Base-by-base conservation (phyloP, 1,140 invertebrate genomes). In the Zaprionus ornatus region DNA sequence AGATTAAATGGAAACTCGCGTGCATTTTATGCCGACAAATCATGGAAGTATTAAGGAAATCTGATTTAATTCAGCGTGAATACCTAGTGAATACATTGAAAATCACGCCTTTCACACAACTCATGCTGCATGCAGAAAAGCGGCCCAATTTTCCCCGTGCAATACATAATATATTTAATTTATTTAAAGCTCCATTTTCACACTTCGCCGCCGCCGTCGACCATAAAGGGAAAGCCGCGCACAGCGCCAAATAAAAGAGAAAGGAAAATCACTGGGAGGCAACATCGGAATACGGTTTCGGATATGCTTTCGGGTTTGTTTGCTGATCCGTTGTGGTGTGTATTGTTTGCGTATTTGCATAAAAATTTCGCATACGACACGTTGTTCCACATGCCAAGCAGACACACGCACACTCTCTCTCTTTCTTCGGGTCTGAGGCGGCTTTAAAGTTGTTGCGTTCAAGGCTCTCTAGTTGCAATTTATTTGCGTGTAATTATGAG, bases 141-240 rank as follows among this genome's bases (percentile, higher is more conserved):
- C 70, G 69, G 32, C 45, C 59, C 45, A 23, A 35, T 69, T 45
- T 59, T 72, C 32, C 32, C 57, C 56, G 66, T 32, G 48, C 72
- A 63, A 23, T 56, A 60, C 73, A 72, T 69, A 83, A 69, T 71
- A 72, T 55, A 79, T 83, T 86, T 88, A 87, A 86, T 86, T 86
- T 86, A 86, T 88, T 86, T 86, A 88, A 88, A 83, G 84, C 84
- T 74, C 64, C 73, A 62, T 83, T 86, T 86, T 83, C 60, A 83
- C 84, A 83, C 84, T 74, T 67, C 55, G 79, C 62, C 73, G 79
- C 62, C 73, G 73, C 77, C 76, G 35, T 40, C 62, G 42, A 59
- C 21, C 45, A 70, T 52, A 59, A 69, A 74, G 23, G 23, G 32
- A 74, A 69, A 48, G 48, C 75, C 60, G 42, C 60, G 57, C 54